Evolutionary conservation across 1,140 invertebrate species (phyloP).

Genomic region (Gryon sp.): DNA sequence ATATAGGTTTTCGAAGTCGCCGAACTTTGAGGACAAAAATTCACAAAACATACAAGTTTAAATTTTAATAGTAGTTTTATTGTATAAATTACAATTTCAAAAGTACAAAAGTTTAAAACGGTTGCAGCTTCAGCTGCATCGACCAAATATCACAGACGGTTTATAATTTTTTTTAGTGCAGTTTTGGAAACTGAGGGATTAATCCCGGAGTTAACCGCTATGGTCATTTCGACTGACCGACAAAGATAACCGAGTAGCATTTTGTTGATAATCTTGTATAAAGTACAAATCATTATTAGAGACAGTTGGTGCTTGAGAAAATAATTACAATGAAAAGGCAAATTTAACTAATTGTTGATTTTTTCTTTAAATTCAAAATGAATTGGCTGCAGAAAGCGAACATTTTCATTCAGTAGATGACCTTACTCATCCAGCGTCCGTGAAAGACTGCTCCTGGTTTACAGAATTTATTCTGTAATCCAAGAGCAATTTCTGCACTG

Average conservation of each 20-base stretch:
- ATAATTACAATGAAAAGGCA: slow-evolving; percentile 17
- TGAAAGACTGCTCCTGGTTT: slow-evolving; percentile 64
- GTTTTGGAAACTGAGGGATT: slow-evolving; percentile 32
- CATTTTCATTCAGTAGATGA: too few relatives aligned
- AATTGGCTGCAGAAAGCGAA: slow-evolving; percentile 63
- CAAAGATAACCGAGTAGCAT: too few relatives aligned
- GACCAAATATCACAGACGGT: slow-evolving; percentile 41
- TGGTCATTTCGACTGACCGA: too few relatives aligned
- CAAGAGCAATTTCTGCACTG: too few relatives aligned
- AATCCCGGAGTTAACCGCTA: too few relatives aligned
- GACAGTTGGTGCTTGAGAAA: too few relatives aligned
- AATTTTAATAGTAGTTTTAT: too few relatives aligned
- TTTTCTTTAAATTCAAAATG: neutral
- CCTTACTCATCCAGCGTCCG: slow-evolving; percentile 72
- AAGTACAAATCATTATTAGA: slow-evolving; percentile 48
- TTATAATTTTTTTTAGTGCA: slow-evolving; percentile 37
- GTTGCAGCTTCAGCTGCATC: slow-evolving; percentile 20
- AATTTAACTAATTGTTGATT: neutral
- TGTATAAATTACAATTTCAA: too few relatives aligned
- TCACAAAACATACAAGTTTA: too few relatives aligned
- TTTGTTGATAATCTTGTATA: slow-evolving; percentile 38
- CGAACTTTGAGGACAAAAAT: too few relatives aligned
- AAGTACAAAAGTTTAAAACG: slow-evolving; percentile 4
- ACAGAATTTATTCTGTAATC: slow-evolving; percentile 39
- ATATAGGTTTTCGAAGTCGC: too few relatives aligned